Conservation (phyloP, 2,113 vertebrate species). For the Prochilodus magdalenae region DNA sequence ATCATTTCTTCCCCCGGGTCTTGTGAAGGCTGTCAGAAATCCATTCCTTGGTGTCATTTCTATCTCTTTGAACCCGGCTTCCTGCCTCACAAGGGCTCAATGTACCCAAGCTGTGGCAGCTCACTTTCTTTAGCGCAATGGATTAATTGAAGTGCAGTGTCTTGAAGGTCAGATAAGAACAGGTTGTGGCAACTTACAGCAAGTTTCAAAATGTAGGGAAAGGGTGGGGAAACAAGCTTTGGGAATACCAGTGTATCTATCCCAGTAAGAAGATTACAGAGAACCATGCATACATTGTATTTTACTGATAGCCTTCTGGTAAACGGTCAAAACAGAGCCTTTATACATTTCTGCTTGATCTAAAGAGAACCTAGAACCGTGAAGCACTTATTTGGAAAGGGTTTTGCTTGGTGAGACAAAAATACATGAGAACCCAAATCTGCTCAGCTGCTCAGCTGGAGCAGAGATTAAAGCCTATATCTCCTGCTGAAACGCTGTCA, state of each 20-base stretch:
- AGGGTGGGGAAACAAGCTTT: neutral
- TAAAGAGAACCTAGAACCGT: neutral
- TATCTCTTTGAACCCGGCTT: conserved; percentile 1
- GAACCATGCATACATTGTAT: neutral
- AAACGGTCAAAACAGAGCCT: neutral
- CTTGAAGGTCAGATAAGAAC: conserved; percentile 13
- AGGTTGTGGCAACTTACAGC: neutral
- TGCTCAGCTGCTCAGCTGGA: too few relatives aligned
- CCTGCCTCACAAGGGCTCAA: neutral
- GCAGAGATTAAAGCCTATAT: too few relatives aligned
- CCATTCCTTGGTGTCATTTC: conserved; percentile 11
- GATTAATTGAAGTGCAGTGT: conserved; percentile 29
- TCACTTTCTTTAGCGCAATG: conserved; percentile 5
- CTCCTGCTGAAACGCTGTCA: too few relatives aligned
- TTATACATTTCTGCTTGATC: neutral
- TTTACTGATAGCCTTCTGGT: neutral
- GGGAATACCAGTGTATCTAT: conserved; percentile 4
- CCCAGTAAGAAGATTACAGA: neutral
- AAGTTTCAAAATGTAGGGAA: neutral
- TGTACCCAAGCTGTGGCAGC: neutral
- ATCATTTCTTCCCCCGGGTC: conserved; percentile 26
- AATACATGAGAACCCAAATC: neutral
- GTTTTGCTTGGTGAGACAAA: neutral
- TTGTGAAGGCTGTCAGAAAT: conserved; percentile 31
- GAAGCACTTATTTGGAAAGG: neutral